phyloP scores from a whole-genome alignment of 2,888 invertebrate species.

The Tipula helvola region DNA sequence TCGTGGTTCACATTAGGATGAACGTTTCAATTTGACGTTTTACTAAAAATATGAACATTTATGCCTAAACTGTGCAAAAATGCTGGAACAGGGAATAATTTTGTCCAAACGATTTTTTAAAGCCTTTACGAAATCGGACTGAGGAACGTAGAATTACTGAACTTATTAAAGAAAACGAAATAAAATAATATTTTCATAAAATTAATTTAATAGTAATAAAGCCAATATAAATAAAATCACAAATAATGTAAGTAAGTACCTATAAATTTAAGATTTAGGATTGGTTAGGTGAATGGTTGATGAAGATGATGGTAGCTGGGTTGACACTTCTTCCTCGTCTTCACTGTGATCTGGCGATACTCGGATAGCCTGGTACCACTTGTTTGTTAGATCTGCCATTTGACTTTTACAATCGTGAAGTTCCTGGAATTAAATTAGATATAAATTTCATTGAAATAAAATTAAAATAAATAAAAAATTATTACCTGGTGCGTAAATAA shows the following conservation, averaged over 20 bases:
- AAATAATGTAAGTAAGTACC: not conserved
- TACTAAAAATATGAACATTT: too few relatives aligned
- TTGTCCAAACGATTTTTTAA: too few relatives aligned
- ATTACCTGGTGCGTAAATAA: constrained; percentile 73
- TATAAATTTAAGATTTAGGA: not conserved
- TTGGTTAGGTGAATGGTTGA: not conserved
- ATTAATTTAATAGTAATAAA: not conserved
- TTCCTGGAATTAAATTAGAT: constrained; percentile 40
- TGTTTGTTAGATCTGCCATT: constrained; percentile 91
- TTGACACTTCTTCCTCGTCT: constrained; percentile 44
- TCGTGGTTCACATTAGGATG: too few relatives aligned
- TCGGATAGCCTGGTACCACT: constrained; percentile 94
- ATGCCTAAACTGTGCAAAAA: too few relatives aligned
- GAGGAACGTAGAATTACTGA: too few relatives aligned
- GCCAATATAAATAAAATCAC: not conserved
- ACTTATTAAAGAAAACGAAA: not conserved
- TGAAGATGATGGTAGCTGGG: not conserved
- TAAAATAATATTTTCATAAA: not conserved
- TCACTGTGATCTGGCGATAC: constrained; percentile 79
- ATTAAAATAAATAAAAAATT: not conserved
- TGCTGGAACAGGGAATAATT: too few relatives aligned
- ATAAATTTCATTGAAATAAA: not conserved
- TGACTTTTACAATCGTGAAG: constrained; percentile 91
- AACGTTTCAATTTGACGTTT: too few relatives aligned
- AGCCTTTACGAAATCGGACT: too few relatives aligned